Conservation (phyloP, 2,888 invertebrate species). For the Reticulitermes lucifugus region DNA sequence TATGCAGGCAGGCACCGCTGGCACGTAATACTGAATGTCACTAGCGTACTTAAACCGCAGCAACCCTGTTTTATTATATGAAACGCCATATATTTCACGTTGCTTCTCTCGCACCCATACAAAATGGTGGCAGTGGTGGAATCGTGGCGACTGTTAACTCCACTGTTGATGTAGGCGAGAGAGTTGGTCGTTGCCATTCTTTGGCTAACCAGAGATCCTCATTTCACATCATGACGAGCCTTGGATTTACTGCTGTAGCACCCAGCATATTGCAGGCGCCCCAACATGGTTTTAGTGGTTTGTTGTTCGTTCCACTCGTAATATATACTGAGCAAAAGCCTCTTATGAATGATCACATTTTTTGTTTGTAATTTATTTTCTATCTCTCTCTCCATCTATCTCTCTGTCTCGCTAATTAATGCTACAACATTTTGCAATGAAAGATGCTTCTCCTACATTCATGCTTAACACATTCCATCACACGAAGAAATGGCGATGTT, state of each 20-base stretch:
- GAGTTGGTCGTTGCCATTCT: slow-evolving; percentile 48
- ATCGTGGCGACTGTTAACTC: slow-evolving; percentile 38
- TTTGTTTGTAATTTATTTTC: slow-evolving; percentile 34
- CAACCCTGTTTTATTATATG: slow-evolving; percentile 54
- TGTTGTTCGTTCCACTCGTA: slow-evolving; percentile 35
- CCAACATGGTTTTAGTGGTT: slow-evolving; percentile 34
- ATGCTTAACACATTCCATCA: neutral
- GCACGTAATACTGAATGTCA: slow-evolving; percentile 38
- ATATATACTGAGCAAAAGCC: slow-evolving; percentile 41
- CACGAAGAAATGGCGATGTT: neutral
- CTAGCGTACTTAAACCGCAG: slow-evolving; percentile 51
- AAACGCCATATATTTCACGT: slow-evolving; percentile 52
- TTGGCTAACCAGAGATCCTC: slow-evolving; percentile 53
- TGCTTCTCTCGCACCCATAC: slow-evolving; percentile 23
- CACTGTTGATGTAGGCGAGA: slow-evolving; percentile 34
- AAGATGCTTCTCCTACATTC: neutral
- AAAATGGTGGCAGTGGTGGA: slow-evolving; percentile 26
- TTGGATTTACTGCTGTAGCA: slow-evolving; percentile 49
- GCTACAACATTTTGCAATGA: slow-evolving; percentile 21
- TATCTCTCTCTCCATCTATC: slow-evolving; percentile 36
- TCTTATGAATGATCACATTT: slow-evolving; percentile 40
- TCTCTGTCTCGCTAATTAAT: slow-evolving; percentile 16
- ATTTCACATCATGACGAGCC: slow-evolving; percentile 51
- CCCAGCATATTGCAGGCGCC: slow-evolving; percentile 34
- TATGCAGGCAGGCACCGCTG: neutral